These are phyloP conservation scores for Orestias chungarensis DNA, from an alignment of 2,797 vertebrate species.

Conservation along the genomic window DNA sequence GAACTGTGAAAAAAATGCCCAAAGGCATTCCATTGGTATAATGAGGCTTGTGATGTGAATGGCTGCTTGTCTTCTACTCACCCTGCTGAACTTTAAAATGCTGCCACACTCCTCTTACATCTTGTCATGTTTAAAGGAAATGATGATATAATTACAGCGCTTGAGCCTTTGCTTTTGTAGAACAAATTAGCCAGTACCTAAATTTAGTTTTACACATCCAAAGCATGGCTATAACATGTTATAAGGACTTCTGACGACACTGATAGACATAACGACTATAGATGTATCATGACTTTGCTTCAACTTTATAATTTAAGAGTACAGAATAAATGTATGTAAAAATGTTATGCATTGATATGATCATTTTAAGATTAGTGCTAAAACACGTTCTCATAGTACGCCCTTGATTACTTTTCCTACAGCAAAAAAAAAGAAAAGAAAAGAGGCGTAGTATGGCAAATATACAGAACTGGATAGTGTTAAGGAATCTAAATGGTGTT, in stretches of 20 bases:
- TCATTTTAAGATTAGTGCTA: not conserved
- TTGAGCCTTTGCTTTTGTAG: conserved; percentile 24
- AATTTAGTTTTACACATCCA: conserved; percentile 27
- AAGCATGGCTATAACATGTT: conserved; percentile 2
- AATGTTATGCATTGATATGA: not conserved
- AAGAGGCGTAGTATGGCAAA: not conserved
- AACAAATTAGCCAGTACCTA: conserved; percentile 40
- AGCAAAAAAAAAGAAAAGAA: no score
- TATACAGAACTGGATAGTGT: not conserved
- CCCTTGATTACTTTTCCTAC: not conserved
- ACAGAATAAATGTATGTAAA: no score
- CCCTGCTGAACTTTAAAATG: conserved; percentile 18
- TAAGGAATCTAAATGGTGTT: not conserved
- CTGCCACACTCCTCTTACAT: conserved; percentile 15
- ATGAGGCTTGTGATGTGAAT: conserved; percentile 48
- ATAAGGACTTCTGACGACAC: not conserved
- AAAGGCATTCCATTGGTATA: conserved; percentile 34
- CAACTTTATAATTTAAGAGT: not conserved
- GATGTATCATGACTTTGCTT: not conserved
- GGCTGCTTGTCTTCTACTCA: conserved; percentile 25
- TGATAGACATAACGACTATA: not conserved
- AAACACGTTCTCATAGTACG: not conserved
- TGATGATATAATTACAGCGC: conserved; percentile 42
- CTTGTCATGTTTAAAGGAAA: conserved; percentile 48
- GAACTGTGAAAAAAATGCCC: conserved; percentile 19